A percentile compares a stretch with the other conserved stretches of the same genome.
Conservation (phyloP, 2,888 invertebrate genomes). For the Anoncus sp. region DNA sequence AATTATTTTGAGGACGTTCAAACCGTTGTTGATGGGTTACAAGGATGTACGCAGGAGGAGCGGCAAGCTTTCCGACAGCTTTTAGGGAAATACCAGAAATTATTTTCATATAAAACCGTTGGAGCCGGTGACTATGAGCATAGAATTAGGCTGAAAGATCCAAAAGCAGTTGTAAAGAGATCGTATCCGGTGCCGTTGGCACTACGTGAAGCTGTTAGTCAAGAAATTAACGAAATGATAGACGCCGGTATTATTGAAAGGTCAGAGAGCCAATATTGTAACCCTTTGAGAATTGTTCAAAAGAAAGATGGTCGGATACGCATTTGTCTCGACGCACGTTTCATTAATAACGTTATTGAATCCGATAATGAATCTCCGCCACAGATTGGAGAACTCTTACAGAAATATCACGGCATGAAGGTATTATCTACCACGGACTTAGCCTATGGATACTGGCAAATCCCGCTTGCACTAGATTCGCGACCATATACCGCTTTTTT, state of each 20-base stretch:
- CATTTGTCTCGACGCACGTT: conserved; percentile 72
- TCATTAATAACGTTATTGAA: conserved; percentile 69
- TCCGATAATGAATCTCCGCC: conserved; percentile 69
- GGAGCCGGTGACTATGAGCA: too few species aligned
- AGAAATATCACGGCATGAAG: conserved; percentile 59
- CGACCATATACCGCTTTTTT: conserved; percentile 64
- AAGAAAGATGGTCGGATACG: conserved; percentile 73
- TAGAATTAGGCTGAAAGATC: conserved; percentile 65
- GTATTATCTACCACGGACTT: conserved; percentile 61
- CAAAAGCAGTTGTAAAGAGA: conserved; percentile 63
- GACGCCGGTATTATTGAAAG: conserved; percentile 70
- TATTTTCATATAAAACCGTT: too few species aligned
- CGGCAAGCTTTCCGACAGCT: too few species aligned
- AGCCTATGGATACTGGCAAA: conserved; percentile 68
- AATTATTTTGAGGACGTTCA: too few species aligned
- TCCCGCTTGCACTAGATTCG: conserved; percentile 56
- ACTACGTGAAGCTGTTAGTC: conserved; percentile 66
- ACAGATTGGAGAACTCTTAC: conserved; percentile 59
- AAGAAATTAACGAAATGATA: conserved; percentile 70
- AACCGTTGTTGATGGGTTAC: too few species aligned
- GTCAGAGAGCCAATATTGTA: conserved; percentile 70
- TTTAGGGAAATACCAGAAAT: too few species aligned
- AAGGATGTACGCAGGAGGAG: too few species aligned
- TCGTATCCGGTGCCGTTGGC: conserved; percentile 74
- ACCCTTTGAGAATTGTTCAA: conserved; percentile 71